Conservation (phyloP, 2,797 vertebrate genomes). For the Paramormyrops hopkinsi region DNA sequence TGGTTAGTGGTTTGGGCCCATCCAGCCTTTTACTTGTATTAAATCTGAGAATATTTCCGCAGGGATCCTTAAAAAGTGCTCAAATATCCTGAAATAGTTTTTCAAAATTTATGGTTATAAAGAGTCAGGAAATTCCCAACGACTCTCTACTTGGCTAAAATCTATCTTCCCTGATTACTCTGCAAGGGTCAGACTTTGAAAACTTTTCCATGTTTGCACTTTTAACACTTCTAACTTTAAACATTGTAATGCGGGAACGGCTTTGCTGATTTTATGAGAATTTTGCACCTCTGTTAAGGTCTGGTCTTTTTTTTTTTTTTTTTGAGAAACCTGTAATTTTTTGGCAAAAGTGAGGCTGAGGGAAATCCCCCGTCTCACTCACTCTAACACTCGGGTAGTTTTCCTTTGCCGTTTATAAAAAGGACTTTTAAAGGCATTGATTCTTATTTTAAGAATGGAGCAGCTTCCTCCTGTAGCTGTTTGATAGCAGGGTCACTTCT, state of each 20-base stretch:
- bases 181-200: not conserved
- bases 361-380: not conserved
- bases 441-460: not conserved
- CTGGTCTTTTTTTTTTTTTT: not conserved
- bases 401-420: not conserved
- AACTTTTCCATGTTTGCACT: not conserved
- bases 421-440: not conserved
- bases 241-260: not conserved
- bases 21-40: not conserved
- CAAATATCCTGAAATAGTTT: not conserved
- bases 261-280: not conserved
- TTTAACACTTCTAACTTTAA: not conserved
- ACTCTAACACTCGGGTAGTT: not conserved
- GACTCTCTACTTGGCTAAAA: not conserved
- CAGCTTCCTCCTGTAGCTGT: not conserved
- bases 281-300: not conserved
- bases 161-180: not conserved
- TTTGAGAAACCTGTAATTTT: not conserved
- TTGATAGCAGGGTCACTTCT: not conserved
- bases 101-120: not conserved
- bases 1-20: not conserved
- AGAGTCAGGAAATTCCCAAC: not conserved
- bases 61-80: not conserved
- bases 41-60: not conserved
- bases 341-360: not conserved